These are phyloP conservation scores for Sarcophaga bullata DNA, from an alignment of 1,140 invertebrate species.

Conservation along the genomic window DNA sequence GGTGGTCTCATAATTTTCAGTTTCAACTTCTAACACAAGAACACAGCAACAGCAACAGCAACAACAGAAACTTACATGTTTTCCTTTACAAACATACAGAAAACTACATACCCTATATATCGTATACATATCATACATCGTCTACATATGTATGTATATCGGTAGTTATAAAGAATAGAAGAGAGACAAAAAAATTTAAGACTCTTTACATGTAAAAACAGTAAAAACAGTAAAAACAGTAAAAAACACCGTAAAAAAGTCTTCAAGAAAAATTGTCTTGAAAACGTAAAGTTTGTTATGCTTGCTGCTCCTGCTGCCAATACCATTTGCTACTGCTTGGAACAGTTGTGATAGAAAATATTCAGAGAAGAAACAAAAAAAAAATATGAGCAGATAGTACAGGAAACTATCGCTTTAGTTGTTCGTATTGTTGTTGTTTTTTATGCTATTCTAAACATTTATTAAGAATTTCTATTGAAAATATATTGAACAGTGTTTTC, in stretches of 20 bases:
- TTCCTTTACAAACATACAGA: neutral
- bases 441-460: no score
- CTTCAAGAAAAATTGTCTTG: neutral
- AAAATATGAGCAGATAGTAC: no score
- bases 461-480: no score
- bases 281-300: neutral
- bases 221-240: neutral
- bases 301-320: neutral
- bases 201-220: neutral
- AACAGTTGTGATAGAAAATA: no score
- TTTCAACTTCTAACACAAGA: slow-evolving; percentile 26
- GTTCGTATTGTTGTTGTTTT: no score
- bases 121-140: no score
- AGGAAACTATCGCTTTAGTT: no score
- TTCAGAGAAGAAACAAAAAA: no score
- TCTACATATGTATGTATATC: no score
- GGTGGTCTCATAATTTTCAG: slow-evolving; percentile 39
- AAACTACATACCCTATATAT: neutral
- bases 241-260: neutral
- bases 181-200: neutral
- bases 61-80: slow-evolving; percentile 29
- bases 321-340: neutral
- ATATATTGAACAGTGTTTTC: no score
- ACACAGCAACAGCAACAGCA: slow-evolving; percentile 22
- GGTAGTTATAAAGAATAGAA: neutral